Evolutionary conservation across 2,888 invertebrate species (phyloP), one percentile per base, ranked within the genome.

Genomic region (Cheilosia variabilis): DNA sequence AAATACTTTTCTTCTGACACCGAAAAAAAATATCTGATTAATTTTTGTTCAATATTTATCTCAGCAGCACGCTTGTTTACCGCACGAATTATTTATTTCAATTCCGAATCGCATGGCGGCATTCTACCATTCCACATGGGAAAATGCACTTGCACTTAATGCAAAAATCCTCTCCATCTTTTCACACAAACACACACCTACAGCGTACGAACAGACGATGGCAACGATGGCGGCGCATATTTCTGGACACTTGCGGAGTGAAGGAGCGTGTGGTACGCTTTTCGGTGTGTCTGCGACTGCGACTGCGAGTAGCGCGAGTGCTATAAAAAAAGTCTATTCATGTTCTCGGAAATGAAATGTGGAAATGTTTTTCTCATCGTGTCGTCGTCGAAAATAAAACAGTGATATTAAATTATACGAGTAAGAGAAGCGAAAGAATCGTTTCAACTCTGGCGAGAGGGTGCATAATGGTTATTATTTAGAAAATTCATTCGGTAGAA

Each of bases 241-340:
- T 50, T 34, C 47, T 57, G 52, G 34, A 31, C 22, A n/a, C 22
- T 43, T 1, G 50, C 19, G 7, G 37, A 22, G 47, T 34, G 5
- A 19, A 27, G 22, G 47, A 17, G 71, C 27, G 58, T 45, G 60
- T 19, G 43, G 15, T 53, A 34, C 19, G 43, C 37, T 27, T 37
- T 27, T 41, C 53, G 50, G 60, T 34, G 65, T 37, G 69, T 50
- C 69, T 50, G 31, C 63, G 55, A 34, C 69, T 50, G 31, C 63
- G 55, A 34, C 4, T 4, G 37, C 37, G 55, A 15, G 31, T 22
- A 50, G 19, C 22, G 47, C 47, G 22, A 57, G 37, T 58, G 65
- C 75, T 75, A 65, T 75, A 65, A 75, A 75, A 75, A 75, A 75
- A 75, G 65, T 75, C 55, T 63, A 75, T 76, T 76, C 76, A 52